phyloP scores from a whole-genome alignment of 2,797 vertebrate genomes.

The Falco columbarius region DNA sequence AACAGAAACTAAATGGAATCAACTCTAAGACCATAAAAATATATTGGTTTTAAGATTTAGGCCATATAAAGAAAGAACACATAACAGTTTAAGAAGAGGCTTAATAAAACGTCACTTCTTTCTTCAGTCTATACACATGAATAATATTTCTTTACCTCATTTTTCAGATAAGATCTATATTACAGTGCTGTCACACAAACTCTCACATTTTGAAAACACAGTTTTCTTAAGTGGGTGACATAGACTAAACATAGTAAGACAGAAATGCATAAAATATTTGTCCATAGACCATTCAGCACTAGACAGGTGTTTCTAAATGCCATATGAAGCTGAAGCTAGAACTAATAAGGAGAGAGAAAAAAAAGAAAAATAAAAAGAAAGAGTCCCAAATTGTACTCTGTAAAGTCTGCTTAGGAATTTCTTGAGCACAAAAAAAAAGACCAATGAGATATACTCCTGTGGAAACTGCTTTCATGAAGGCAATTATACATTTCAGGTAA shows the following conservation, averaged over 20 bases:
- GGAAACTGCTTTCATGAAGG: neutral
- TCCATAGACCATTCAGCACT: neutral
- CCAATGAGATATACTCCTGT: neutral
- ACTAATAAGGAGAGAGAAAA: fast-evolving
- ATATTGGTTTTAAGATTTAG: neutral
- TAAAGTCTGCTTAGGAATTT: neutral
- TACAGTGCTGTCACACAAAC: too few species aligned
- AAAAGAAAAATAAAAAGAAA: fast-evolving
- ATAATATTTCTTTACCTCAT: neutral
- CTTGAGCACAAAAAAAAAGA: neutral
- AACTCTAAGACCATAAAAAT: neutral
- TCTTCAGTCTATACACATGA: neutral
- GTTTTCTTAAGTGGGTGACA: neutral
- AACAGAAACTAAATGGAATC: neutral
- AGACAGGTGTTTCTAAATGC: neutral
- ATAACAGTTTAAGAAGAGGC: neutral
- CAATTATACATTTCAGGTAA: neutral
- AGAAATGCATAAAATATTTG: neutral
- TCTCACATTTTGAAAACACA: too few species aligned
- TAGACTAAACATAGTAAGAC: neutral
- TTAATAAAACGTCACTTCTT: neutral
- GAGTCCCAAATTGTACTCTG: neutral
- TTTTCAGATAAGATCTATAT: neutral
- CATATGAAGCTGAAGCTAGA: neutral
- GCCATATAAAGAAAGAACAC: neutral